A percentile compares a stretch with the other conserved stretches of the same genome.
These are phyloP conservation scores for Phaenicophaeus curvirostris DNA, from an alignment of 2,797 vertebrate genomes.

Conservation along the genomic window DNA sequence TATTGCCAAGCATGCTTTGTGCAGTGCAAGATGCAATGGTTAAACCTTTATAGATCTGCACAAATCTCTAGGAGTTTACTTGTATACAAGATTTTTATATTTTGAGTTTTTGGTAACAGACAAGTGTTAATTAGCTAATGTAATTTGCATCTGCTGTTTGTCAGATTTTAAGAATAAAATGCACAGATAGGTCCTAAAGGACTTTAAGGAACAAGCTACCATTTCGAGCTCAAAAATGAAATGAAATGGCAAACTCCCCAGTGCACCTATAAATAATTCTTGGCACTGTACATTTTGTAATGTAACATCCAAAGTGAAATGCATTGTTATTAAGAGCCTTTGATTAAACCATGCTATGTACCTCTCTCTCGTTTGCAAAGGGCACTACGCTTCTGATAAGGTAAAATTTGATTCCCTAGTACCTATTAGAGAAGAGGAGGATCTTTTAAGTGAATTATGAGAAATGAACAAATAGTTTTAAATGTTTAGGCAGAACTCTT, in stretches of 20 bases:
- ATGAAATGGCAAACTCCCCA: neutral
- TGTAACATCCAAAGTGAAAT: slow-evolving; percentile 3
- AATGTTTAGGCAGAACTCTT: slow-evolving; percentile 15
- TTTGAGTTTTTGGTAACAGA: neutral
- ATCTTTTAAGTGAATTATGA: neutral
- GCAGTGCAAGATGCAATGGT: neutral
- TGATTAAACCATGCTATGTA: neutral
- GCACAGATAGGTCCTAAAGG: neutral
- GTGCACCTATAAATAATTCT: slow-evolving; percentile 41
- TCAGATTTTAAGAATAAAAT: neutral
- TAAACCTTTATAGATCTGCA: neutral
- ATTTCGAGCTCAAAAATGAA: neutral
- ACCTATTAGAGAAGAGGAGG: neutral
- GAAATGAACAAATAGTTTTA: neutral
- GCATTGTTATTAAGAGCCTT: slow-evolving; percentile 10
- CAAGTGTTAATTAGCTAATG: neutral
- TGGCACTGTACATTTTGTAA: slow-evolving; percentile 8
- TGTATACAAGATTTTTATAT: neutral
- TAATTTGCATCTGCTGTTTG: neutral
- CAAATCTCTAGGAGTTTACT: neutral
- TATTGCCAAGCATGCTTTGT: neutral
- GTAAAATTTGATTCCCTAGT: neutral
- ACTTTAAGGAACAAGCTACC: neutral
- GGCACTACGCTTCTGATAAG: neutral
- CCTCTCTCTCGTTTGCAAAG: neutral